Percentiles rank a stretch among this genome's conserved stretches.
phyloP scores from a whole-genome alignment of 2,888 invertebrate genomes.

The Xestia xanthographa region DNA sequence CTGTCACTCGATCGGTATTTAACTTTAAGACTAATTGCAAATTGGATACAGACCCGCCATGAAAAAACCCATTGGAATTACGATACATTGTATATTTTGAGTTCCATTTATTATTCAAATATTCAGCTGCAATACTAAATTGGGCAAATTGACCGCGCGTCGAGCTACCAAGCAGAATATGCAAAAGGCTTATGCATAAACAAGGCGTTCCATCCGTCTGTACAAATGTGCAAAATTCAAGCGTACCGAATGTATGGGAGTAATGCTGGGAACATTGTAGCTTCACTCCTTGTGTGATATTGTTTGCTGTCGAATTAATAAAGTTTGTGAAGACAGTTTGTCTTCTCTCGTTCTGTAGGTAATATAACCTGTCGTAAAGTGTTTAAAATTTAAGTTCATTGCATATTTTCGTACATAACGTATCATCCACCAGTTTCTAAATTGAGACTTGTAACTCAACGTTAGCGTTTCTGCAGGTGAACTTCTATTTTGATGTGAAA shows the following conservation, averaged over 20 bases:
- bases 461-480: too few relatives aligned
- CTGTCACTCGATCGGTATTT: constrained; percentile 13
- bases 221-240: constrained; percentile 52
- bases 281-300: constrained; percentile 19
- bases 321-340: constrained; percentile 37
- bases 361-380: not conserved
- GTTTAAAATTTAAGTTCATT: not conserved
- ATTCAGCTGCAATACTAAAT: constrained; percentile 59
- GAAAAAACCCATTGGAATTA: constrained; percentile 40
- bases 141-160: constrained; percentile 63
- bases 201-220: constrained; percentile 57
- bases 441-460: too few relatives aligned
- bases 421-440: too few relatives aligned
- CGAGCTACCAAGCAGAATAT: constrained; percentile 64
- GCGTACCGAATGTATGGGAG: constrained; percentile 34
- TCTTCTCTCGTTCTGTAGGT: constrained; percentile 8
- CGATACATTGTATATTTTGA: constrained; percentile 56
- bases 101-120: constrained; percentile 57
- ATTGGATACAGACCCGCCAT: constrained; percentile 25
- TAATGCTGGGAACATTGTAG: constrained; percentile 33
- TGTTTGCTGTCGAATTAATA: constrained; percentile 48
- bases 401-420: too few relatives aligned
- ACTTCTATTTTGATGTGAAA: too few relatives aligned
- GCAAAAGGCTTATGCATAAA: constrained; percentile 72
- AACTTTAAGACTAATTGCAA: constrained; percentile 33